These are phyloP conservation scores for Dione juno DNA, from an alignment of 2,888 invertebrate species.

Conservation along the genomic window DNA sequence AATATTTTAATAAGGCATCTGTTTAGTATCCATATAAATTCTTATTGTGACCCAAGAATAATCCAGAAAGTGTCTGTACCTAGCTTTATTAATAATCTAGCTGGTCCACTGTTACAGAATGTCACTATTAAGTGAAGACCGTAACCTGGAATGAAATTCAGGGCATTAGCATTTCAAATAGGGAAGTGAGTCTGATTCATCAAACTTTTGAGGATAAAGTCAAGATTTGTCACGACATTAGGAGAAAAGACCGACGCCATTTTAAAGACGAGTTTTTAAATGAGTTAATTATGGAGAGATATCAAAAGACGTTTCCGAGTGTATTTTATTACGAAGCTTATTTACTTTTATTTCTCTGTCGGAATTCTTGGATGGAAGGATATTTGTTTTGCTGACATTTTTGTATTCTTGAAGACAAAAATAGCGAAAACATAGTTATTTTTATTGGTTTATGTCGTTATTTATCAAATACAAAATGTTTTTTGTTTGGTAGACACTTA, in stretches of 20 bases:
- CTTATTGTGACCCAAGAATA: background rate
- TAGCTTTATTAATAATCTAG: constrained; percentile 12
- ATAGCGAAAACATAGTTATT: background rate
- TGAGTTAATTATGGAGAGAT: constrained; percentile 29
- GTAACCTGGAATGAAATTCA: constrained; percentile 62
- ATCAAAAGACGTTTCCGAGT: constrained; percentile 12
- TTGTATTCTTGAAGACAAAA: background rate
- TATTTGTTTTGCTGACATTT: background rate
- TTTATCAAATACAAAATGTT: too few species aligned
- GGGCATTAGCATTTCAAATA: constrained; percentile 61
- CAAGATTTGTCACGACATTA: constrained; percentile 36
- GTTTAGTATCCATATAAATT: constrained; percentile 15
- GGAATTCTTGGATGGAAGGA: constrained; percentile 15
- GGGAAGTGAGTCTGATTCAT: constrained; percentile 47
- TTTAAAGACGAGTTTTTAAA: constrained; percentile 28
- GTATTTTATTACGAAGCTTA: constrained; percentile 18
- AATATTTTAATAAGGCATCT: background rate
- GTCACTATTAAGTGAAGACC: constrained; percentile 44
- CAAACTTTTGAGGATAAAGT: constrained; percentile 39
- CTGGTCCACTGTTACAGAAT: constrained; percentile 33
- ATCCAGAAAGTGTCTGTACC: background rate
- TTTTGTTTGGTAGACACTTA: too few species aligned
- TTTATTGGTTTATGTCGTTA: background rate
- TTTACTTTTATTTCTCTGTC: constrained; percentile 6
- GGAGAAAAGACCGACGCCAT: constrained; percentile 10